Evolutionary conservation across 2,888 invertebrate genomes (phyloP).

Genomic region (Mythimna impura): DNA sequence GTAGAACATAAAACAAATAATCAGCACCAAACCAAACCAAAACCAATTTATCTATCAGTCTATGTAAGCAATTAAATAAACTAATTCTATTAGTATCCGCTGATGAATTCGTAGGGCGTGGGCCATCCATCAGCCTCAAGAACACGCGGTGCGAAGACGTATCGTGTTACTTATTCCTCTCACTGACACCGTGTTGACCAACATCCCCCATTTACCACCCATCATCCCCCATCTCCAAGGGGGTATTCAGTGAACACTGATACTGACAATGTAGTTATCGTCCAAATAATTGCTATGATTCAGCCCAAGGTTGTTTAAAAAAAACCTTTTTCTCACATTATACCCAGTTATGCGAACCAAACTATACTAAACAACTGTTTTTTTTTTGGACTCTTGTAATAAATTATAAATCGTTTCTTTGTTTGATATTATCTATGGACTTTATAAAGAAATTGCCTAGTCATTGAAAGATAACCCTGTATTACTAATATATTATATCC

Average conservation of each 20-base stretch:
- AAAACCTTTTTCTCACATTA: too few relatives aligned
- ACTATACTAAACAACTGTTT: too few relatives aligned
- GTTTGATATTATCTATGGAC: too few relatives aligned
- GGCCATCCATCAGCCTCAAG: conserved; percentile 79
- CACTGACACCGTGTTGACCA: conserved; percentile 60
- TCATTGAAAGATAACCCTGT: too few relatives aligned
- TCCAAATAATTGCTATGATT: not conserved
- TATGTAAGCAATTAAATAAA: conserved; percentile 59
- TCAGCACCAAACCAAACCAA: conserved; percentile 23
- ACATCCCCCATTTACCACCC: conserved; percentile 42
- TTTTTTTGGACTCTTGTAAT: too few relatives aligned
- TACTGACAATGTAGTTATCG: conserved; percentile 34
- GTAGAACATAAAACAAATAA: not conserved
- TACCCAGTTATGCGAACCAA: too few relatives aligned
- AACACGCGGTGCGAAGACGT: conserved; percentile 75
- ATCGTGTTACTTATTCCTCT: conserved; percentile 63
- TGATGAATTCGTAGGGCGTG: conserved; percentile 69
- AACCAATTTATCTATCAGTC: conserved; percentile 39
- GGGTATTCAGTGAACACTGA: conserved; percentile 19
- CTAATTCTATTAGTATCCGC: conserved; percentile 56
- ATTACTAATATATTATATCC: too few relatives aligned
- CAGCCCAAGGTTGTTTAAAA: too few relatives aligned
- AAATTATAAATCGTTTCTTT: too few relatives aligned
- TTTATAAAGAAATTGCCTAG: too few relatives aligned
- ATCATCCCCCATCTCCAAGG: conserved; percentile 11